These are phyloP conservation scores for Drosophila mayri DNA, from an alignment of 1,140 invertebrate genomes.

Conservation along the genomic window DNA sequence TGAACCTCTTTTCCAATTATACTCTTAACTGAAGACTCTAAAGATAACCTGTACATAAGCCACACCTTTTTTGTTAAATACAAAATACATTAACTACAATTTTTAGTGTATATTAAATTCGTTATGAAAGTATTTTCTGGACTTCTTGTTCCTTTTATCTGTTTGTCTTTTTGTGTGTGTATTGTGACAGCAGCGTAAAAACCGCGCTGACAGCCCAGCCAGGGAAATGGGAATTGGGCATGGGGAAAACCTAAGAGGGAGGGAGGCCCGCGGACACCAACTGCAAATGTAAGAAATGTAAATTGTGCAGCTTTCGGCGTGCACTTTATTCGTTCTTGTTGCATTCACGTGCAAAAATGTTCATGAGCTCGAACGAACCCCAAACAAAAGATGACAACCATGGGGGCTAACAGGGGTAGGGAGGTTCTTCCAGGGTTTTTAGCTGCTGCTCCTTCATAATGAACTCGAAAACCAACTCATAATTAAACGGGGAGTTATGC, in stretches of 20 bases:
- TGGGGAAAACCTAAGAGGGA: slow-evolving; percentile 10
- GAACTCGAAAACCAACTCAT: slow-evolving; percentile 79
- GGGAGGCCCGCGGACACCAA: slow-evolving; percentile 18
- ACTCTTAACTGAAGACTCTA: too few relatives aligned
- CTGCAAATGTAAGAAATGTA: slow-evolving; percentile 80
- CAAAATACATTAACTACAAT: too few relatives aligned
- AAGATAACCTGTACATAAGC: background rate
- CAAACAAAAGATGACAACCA: slow-evolving; percentile 29
- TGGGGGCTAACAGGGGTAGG: background rate
- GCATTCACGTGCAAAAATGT: slow-evolving; percentile 78
- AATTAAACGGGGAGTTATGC: slow-evolving; percentile 82
- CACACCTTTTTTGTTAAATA: too few relatives aligned
- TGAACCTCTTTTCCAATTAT: too few relatives aligned
- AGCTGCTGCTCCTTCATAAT: slow-evolving; percentile 59
- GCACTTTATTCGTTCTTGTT: slow-evolving; percentile 61
- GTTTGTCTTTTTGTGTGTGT: slow-evolving; percentile 55
- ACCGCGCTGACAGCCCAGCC: slow-evolving; percentile 72
- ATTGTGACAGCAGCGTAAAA: slow-evolving; percentile 79
- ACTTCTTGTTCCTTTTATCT: slow-evolving; percentile 1
- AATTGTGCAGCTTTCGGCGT: slow-evolving; percentile 70
- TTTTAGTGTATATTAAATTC: background rate
- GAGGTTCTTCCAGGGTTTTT: background rate
- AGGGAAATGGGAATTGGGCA: slow-evolving; percentile 60
- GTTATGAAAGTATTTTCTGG: background rate
- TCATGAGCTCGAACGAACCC: slow-evolving; percentile 59